These are phyloP conservation scores for Sylvia atricapilla DNA, from an alignment of 2,113 vertebrate species.

Conservation along the genomic window DNA sequence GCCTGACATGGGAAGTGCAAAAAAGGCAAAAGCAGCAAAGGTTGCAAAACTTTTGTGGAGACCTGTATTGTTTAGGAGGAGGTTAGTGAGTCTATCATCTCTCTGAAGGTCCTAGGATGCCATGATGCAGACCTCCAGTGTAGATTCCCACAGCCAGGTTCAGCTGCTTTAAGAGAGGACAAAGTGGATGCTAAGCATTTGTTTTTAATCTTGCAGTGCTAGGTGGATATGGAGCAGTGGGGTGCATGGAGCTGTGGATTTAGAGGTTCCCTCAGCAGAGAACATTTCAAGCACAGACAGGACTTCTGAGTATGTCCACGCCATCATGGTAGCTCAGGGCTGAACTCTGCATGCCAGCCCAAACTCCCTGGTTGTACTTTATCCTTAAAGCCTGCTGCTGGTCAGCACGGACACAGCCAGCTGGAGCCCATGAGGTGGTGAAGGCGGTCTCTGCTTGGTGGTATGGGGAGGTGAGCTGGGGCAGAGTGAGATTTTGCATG, in stretches of 20 bases:
- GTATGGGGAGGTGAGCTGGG: not conserved
- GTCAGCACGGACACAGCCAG: rapidly evolving
- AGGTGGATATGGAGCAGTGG: not conserved
- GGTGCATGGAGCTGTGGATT: not conserved
- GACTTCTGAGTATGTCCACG: rapidly evolving
- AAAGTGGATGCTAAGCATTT: not conserved
- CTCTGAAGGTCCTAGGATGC: not conserved
- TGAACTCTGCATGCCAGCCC: not conserved
- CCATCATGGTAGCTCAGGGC: not conserved
- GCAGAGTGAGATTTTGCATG: not conserved
- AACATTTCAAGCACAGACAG: not conserved
- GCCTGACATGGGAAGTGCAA: not conserved
- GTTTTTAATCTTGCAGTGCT: not conserved
- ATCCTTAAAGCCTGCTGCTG: not conserved
- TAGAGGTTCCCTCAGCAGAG: not conserved
- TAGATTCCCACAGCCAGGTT: not conserved
- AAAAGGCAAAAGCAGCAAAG: not conserved
- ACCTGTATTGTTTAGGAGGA: not conserved
- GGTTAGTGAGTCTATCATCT: rapidly evolving
- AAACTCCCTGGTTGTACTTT: not conserved
- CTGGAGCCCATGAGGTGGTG: rapidly evolving
- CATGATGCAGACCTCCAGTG: not conserved
- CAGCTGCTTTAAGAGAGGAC: not conserved
- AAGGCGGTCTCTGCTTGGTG: rapidly evolving
- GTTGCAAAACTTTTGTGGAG: not conserved